These are phyloP conservation scores for Apoderus coryli DNA, from an alignment of 2,888 invertebrate species.

Conservation along the genomic window DNA sequence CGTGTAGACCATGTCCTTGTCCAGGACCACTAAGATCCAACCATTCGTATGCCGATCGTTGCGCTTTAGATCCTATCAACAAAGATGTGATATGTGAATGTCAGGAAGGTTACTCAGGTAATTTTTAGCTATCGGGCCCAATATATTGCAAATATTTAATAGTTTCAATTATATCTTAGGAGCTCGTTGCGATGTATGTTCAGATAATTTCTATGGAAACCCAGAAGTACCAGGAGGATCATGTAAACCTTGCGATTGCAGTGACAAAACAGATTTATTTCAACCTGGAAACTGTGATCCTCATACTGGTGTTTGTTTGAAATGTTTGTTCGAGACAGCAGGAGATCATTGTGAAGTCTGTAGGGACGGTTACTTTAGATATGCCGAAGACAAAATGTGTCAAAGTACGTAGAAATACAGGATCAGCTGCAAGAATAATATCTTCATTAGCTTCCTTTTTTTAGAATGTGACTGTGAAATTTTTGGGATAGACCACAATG, in stretches of 20 bases:
- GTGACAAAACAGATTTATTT: conserved; percentile 76
- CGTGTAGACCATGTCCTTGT: conserved; percentile 89
- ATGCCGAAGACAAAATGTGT: conserved; percentile 69
- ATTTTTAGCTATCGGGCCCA: no score
- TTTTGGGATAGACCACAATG: conserved; percentile 65
- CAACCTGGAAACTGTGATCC: conserved; percentile 85
- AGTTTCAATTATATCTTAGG: no score
- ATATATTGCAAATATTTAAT: no score
- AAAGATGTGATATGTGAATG: conserved; percentile 88
- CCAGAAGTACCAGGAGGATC: conserved; percentile 70
- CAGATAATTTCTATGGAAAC: conserved; percentile 89
- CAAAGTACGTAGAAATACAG: no score
- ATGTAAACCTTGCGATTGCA: conserved; percentile 84
- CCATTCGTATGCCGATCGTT: conserved; percentile 78
- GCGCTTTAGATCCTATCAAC: conserved; percentile 67
- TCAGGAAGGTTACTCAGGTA: conserved; percentile 69
- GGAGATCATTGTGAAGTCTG: conserved; percentile 89
- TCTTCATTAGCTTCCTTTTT: no score
- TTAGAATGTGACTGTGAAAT: conserved; percentile 77
- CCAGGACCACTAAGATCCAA: conserved; percentile 74
- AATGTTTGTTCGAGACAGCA: conserved; percentile 84
- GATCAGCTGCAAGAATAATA: no score
- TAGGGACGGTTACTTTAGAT: conserved; percentile 74
- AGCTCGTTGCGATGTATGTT: conserved; percentile 80
- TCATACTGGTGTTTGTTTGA: conserved; percentile 77